These are phyloP conservation scores for Mormyrops attenuatus DNA, from an alignment of 2,797 vertebrate genomes.

Conservation along the genomic window DNA sequence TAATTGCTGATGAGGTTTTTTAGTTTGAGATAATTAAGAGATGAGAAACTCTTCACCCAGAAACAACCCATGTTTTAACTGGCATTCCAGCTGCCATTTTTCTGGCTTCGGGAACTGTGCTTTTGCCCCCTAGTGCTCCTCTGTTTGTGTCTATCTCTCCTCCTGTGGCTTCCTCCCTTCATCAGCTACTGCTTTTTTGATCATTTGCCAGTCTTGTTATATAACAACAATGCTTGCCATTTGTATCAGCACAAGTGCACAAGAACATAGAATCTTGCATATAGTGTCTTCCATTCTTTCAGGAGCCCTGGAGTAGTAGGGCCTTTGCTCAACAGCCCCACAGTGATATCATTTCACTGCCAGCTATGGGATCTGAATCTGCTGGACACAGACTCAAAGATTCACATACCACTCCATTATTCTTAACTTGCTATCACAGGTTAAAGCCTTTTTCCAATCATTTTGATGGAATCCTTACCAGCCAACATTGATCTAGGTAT, in stretches of 20 bases:
- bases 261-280: neutral
- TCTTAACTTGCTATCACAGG: neutral
- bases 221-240: neutral
- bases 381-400: neutral
- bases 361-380: neutral
- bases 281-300: neutral
- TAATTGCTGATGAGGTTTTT: neutral
- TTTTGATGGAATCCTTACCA: neutral
- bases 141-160: neutral
- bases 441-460: neutral
- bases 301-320: neutral
- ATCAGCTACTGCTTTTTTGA: neutral
- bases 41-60: neutral
- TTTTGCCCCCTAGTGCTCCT: neutral
- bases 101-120: neutral
- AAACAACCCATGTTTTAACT: neutral
- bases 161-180: neutral
- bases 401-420: neutral
- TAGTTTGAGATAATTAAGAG: slow-evolving; percentile 6
- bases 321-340: neutral
- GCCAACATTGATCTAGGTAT: neutral
- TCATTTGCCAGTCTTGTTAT: neutral
- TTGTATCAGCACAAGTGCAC: neutral
- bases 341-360: neutral
- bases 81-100: neutral